These are phyloP conservation scores for Meloidogyne floridensis DNA, from an alignment of 1,140 invertebrate genomes.

Conservation along the genomic window DNA sequence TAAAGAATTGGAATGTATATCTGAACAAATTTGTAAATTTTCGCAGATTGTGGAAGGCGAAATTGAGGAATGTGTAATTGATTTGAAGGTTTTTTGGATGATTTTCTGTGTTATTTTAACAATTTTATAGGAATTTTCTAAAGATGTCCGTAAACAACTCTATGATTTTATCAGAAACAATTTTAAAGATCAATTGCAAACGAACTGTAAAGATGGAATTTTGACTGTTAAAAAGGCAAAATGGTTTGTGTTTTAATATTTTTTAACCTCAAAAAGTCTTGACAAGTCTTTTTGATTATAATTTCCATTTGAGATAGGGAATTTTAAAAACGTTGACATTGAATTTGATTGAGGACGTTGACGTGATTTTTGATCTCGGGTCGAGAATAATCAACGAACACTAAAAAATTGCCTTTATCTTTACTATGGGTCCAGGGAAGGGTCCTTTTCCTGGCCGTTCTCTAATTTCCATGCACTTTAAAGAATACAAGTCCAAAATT, in stretches of 20 bases:
- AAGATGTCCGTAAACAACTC: conserved; percentile 13
- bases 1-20: neutral
- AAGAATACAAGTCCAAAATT: neutral
- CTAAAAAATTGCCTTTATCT: too few relatives aligned
- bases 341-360: too few relatives aligned
- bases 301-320: too few relatives aligned
- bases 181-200: neutral
- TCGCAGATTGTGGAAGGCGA: neutral
- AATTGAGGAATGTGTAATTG: neutral
- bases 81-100: conserved; percentile 15
- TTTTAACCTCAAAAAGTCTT: too few relatives aligned
- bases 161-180: conserved; percentile 16
- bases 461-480: too few relatives aligned
- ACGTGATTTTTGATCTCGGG: too few relatives aligned
- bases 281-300: too few relatives aligned
- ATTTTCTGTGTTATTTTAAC: neutral
- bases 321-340: too few relatives aligned
- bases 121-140: conserved; percentile 1
- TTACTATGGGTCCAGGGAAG: too few relatives aligned
- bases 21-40: conserved; percentile 15
- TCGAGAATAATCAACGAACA: too few relatives aligned
- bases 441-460: too few relatives aligned
- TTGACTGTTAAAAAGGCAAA: conserved; percentile 2
- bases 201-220: neutral
- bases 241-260: neutral